phyloP scores from a whole-genome alignment of 2,797 vertebrate genomes.

The Sebastes trivittatus region DNA sequence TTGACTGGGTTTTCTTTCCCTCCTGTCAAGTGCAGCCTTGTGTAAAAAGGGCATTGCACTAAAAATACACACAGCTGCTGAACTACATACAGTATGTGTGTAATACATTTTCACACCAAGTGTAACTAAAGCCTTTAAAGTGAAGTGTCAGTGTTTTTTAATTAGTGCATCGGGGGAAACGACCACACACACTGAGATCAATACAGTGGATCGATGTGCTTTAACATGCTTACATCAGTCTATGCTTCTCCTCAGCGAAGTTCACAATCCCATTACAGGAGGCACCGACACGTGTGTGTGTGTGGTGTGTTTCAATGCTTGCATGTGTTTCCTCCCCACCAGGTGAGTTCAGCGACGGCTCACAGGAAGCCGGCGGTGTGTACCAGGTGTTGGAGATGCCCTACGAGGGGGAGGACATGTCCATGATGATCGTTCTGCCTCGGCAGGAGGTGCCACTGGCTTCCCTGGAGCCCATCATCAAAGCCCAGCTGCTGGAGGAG shows the following conservation, averaged over 20 bases:
- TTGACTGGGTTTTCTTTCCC: background rate
- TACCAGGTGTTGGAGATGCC: slow-evolving; percentile 99
- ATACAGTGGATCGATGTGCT: slow-evolving; percentile 10
- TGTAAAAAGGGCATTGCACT: background rate
- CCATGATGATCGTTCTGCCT: slow-evolving; percentile 95
- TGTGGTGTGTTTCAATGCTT: background rate
- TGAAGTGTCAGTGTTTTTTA: slow-evolving; percentile 15
- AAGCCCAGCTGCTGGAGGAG: slow-evolving; percentile 92
- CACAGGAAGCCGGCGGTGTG: slow-evolving; percentile 95
- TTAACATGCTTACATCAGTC: background rate
- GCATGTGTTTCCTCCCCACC: background rate
- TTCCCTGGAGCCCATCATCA: slow-evolving; percentile 92
- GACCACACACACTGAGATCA: slow-evolving; percentile 21
- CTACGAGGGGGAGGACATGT: slow-evolving; percentile 93
- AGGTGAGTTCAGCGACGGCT: slow-evolving; percentile 99
- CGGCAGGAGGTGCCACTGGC: slow-evolving; percentile 95
- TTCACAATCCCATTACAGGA: background rate
- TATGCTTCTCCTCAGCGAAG: background rate
- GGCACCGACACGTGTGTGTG: background rate
- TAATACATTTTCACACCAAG: background rate
- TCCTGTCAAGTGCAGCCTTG: background rate
- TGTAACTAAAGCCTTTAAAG: slow-evolving; percentile 3
- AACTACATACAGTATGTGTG: background rate
- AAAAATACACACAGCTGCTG: background rate
- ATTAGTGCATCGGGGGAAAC: slow-evolving; percentile 14